Evolutionary conservation across 2,797 vertebrate species (phyloP).

Genomic region (Pristis pectinata): DNA sequence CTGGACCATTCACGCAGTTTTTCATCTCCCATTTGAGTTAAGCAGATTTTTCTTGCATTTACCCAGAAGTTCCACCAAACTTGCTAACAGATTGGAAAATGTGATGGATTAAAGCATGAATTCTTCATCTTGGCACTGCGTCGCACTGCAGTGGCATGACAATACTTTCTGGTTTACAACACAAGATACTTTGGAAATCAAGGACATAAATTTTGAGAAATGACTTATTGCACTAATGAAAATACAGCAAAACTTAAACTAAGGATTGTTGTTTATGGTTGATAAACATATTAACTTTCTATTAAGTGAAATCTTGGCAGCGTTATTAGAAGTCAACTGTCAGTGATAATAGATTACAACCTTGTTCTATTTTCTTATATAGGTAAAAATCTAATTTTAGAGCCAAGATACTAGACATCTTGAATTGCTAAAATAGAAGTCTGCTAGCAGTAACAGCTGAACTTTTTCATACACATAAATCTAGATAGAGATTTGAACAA

Average conservation of each 20-base stretch:
- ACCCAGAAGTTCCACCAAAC: background rate
- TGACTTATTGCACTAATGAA: background rate
- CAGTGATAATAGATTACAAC: slow-evolving; percentile 19
- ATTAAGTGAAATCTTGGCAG: background rate
- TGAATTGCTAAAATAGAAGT: slow-evolving; percentile 10
- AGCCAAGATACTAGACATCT: background rate
- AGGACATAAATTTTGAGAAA: background rate
- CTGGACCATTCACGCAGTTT: background rate
- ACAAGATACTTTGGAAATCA: background rate
- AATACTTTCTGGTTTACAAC: background rate
- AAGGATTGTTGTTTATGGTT: background rate
- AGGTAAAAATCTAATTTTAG: slow-evolving; percentile 8
- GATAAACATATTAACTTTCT: background rate
- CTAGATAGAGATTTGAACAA: background rate
- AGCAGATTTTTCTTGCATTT: background rate
- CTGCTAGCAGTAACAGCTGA: background rate
- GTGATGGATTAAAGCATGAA: background rate
- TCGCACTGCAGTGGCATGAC: background rate
- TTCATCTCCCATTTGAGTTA: background rate
- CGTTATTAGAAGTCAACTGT: background rate
- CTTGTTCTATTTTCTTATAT: background rate
- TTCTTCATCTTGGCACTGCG: no score
- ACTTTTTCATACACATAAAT: background rate
- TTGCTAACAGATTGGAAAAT: background rate
- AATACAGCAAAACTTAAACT: background rate